Evolutionary conservation across 2,888 invertebrate species (phyloP).

Genomic region (Andrena dorsata): DNA sequence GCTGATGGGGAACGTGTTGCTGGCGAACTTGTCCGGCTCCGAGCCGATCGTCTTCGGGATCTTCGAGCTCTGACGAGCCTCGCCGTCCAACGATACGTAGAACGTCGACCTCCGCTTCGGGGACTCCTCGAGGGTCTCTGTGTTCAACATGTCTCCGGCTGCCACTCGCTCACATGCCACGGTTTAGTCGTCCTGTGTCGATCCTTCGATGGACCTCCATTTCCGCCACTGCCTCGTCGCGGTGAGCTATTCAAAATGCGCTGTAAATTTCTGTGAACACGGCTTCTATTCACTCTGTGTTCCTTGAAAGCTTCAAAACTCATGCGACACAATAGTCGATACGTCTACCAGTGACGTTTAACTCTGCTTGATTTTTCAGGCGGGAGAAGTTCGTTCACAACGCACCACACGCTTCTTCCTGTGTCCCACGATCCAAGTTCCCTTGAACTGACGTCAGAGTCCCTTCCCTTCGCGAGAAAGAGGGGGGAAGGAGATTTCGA

Average conservation of each 20-base stretch:
- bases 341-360: neutral
- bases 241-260: too few relatives aligned
- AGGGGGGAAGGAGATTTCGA: neutral
- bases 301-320: neutral
- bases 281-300: too few relatives aligned
- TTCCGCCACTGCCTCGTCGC: neutral
- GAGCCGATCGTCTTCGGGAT: slow-evolving; percentile 54
- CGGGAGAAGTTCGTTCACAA: slow-evolving; percentile 12
- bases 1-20: slow-evolving; percentile 86
- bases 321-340: neutral
- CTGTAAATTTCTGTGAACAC: too few relatives aligned
- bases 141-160: slow-evolving; percentile 68
- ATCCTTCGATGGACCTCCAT: neutral
- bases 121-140: slow-evolving; percentile 77
- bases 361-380: neutral
- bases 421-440: slow-evolving; percentile 36
- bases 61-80: slow-evolving; percentile 75
- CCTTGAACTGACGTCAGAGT: slow-evolving; percentile 33
- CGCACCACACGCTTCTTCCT: neutral
- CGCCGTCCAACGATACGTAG: slow-evolving; percentile 89
- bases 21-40: slow-evolving; percentile 86
- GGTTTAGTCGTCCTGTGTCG: neutral
- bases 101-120: slow-evolving; percentile 89
- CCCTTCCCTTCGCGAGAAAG: slow-evolving; percentile 4
- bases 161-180: slow-evolving; percentile 45